Base-by-base conservation (phyloP, 1,140 invertebrate species). In the Rhynchophorus ferrugineus region DNA sequence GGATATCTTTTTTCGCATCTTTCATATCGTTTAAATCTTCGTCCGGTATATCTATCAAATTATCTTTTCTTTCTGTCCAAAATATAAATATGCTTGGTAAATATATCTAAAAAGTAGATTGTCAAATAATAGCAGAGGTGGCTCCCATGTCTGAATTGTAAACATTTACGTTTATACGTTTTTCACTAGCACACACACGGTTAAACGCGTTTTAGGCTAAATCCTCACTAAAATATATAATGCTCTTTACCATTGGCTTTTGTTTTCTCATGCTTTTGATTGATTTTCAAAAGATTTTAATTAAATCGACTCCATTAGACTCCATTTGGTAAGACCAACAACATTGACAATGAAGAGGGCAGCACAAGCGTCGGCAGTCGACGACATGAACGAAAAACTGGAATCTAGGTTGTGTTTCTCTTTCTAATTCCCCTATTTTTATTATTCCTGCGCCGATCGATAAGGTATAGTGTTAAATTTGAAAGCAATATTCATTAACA, bases 271-370 rank as follows among this genome's bases (percentile, higher is more conserved):
- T 67, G 50, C 38, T 66, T 66, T 59, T 58, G 39, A 56, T 54
- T 58, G 54, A 62, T 58, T 66, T 56, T 67, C 51, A 65, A 54
- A 57, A 42, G 48, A 64, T 70, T 69, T 63, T 65, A 60, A 64
- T 58, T 64, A 66, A 68, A 67, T 68, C 67, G 66, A 64, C 65
- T 70, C 67, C 67, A 69, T 69, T 69, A 70, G 67, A 70, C 70
- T 71, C 70, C 70, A 71, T 71, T 71, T 70, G 68, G 69, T 69
- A 71, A 70, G 67, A 68, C 69, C 67, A 78, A 79, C 78, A 80
- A 79, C 76, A 81, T 79, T 81, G 78, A 80, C 78, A 81, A 77
- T 76, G 73, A 72, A 80, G 79, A 73, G 77, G 78, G 78, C 78
- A 72, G 68, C 72, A 75, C 69, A 47, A 20, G 52, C 13, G 14